Evolutionary conservation across 2,888 invertebrate species (phyloP), one percentile per base, ranked within the genome.

Genomic region (Netelia virgata): DNA sequence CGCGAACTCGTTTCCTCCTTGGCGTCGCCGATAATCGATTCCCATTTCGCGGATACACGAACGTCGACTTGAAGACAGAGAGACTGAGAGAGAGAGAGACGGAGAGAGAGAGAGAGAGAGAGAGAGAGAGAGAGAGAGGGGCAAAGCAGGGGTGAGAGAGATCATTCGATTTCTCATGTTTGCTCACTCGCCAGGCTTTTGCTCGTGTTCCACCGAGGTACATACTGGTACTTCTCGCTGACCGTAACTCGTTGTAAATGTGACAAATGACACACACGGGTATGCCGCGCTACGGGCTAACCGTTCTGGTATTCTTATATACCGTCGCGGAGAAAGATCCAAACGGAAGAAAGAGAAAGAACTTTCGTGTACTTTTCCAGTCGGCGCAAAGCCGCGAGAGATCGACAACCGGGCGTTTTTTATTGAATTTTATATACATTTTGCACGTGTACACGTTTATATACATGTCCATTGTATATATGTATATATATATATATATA

Each of bases 21-120:
- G 74, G 72, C 80, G 80, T 73, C 57, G 73, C 28, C 63, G 73
- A 84, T 84, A 84, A 84, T 84, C 84, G 84, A 84, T 84, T 84
- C 76, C 76, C 80, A 81, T 84, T 76, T 80, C 61, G 61, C 72
- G 76, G 68, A 84, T 80, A 72, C 83, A 50, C 50, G 47, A 64
- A n/a, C 59, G 61, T 47, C 41, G 61, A 50, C 43, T 63, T 14
- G 57, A 1, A 16, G 59, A 47, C 47, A 0, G 10, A 47, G 11
- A 47, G 47, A 47, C 6, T 2, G 11, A 47, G 47, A 47, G 47
- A 47, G 8, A 47, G 47, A 47, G 47, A 47, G 8, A 47, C 1
- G 8, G 47, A 47, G 47, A 47, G 47, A 47, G 47, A 47, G 47
- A 47, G 47, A 47, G 47, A 47, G 47, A 47, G 47, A 47, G 47